phyloP scores from a whole-genome alignment of 2,113 vertebrate genomes.

The Eubucco bourcierii region DNA sequence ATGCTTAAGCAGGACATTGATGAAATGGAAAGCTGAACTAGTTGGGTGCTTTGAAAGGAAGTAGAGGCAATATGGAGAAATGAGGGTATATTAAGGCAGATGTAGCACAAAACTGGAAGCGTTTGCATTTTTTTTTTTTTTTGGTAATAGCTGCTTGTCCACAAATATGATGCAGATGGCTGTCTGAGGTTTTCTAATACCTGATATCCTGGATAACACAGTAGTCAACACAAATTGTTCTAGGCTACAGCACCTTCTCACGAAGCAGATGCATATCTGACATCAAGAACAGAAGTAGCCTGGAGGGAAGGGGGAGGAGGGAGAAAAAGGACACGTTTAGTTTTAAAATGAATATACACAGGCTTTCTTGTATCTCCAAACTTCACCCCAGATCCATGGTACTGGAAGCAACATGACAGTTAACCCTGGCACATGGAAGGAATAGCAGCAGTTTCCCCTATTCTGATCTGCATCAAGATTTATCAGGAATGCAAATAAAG shows the following conservation, averaged over 20 bases:
- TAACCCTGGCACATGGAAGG: fast-evolving
- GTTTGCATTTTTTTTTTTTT: slow-evolving; percentile 81
- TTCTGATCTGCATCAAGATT: neutral
- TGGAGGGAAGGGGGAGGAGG: slow-evolving; percentile 33
- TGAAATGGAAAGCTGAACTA: slow-evolving; percentile 64
- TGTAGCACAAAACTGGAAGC: slow-evolving; percentile 75
- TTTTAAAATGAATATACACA: neutral
- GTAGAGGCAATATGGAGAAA: slow-evolving; percentile 65
- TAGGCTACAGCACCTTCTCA: slow-evolving; percentile 74
- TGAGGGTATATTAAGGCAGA: slow-evolving; percentile 82
- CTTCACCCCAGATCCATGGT: neutral
- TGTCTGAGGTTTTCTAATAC: slow-evolving; percentile 79
- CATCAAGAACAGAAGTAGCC: slow-evolving; percentile 82
- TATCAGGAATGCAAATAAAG: neutral
- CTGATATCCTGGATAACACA: slow-evolving; percentile 77
- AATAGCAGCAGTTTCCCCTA: neutral
- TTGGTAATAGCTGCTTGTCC: slow-evolving; percentile 89
- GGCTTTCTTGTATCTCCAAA: neutral
- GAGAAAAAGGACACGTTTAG: slow-evolving; percentile 34
- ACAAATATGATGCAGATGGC: slow-evolving; percentile 80
- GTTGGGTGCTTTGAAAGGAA: slow-evolving; percentile 54
- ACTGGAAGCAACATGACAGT: neutral
- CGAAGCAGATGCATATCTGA: slow-evolving; percentile 82
- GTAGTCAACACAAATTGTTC: slow-evolving; percentile 78
- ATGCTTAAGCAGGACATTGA: slow-evolving; percentile 38